phyloP scores from a whole-genome alignment of 2,113 vertebrate genomes.

The Sceloporus undulatus region DNA sequence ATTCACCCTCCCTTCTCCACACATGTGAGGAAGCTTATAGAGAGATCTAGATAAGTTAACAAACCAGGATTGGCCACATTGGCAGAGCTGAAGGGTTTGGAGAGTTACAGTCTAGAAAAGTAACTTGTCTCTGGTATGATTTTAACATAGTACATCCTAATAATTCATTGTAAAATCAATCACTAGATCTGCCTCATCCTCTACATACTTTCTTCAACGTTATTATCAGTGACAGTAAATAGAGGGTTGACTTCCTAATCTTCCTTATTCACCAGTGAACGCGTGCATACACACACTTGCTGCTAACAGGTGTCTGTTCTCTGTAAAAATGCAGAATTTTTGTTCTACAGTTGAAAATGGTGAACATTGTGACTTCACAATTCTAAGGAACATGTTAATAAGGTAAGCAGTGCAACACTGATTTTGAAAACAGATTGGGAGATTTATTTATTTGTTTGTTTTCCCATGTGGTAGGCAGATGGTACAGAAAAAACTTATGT shows the following conservation, averaged over 20 bases:
- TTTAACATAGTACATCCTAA: neutral
- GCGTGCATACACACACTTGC: neutral
- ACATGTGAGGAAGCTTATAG: no score
- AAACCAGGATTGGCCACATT: no score
- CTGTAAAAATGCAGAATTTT: slow-evolving; percentile 33
- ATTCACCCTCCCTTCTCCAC: no score
- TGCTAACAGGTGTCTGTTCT: neutral
- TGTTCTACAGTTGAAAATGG: slow-evolving; percentile 91
- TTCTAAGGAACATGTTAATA: slow-evolving; percentile 99
- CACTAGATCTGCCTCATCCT: neutral
- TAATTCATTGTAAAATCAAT: neutral
- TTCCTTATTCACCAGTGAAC: neutral
- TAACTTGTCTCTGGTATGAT: neutral
- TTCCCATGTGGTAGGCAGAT: neutral
- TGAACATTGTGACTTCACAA: slow-evolving; percentile 98
- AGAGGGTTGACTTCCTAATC: neutral
- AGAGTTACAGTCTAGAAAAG: no score
- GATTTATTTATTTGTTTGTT: no score
- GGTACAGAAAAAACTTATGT: neutral
- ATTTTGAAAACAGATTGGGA: neutral
- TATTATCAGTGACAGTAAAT: neutral
- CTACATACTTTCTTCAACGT: neutral
- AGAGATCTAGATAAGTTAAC: no score
- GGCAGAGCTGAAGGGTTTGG: no score
- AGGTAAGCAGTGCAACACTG: slow-evolving; percentile 80